Conservation (phyloP, 2,113 vertebrate genomes). For the Ginglymostoma cirratum region DNA sequence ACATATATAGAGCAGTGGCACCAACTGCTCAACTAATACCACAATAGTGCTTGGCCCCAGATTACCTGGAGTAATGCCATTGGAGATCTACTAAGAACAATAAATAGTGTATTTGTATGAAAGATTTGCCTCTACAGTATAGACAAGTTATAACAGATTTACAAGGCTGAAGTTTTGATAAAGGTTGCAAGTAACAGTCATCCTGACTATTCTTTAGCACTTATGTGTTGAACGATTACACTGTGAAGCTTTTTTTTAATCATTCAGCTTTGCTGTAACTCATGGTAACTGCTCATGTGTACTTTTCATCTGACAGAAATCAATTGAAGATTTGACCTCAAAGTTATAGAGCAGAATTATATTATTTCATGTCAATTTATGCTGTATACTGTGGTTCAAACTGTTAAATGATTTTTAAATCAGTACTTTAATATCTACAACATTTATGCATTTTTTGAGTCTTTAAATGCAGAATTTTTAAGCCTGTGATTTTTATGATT, state of each 20-base stretch:
- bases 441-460: neutral
- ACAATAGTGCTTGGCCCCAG: neutral
- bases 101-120: neutral
- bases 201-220: neutral
- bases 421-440: neutral
- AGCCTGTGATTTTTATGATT: neutral
- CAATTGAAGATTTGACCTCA: slow-evolving; percentile 21
- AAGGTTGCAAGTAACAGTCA: neutral
- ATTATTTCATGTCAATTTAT: neutral
- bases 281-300: neutral
- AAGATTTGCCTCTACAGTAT: neutral
- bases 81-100: neutral
- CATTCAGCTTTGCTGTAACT: neutral
- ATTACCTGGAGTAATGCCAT: neutral
- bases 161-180: neutral
- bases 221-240: neutral
- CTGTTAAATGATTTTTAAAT: neutral
- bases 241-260: neutral
- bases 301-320: neutral
- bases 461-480: neutral
- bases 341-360: neutral
- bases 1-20: neutral
- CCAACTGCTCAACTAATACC: neutral
- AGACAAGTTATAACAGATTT: neutral
- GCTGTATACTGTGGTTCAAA: neutral